Evolutionary conservation across 2,888 invertebrate species (phyloP).

Genomic region (Amorpha juglandis): DNA sequence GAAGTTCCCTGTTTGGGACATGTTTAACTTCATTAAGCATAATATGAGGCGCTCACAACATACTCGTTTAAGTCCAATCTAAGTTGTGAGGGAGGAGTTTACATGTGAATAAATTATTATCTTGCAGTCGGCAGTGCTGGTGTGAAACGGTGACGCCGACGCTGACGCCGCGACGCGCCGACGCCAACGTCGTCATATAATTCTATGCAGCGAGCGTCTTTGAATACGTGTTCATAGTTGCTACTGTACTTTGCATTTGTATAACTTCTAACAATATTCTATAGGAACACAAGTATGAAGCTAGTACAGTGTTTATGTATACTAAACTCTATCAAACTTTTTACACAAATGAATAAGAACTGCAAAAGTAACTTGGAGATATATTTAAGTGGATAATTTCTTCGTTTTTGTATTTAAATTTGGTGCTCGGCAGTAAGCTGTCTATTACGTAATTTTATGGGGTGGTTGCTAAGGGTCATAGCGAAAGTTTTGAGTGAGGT

Average conservation of each 20-base stretch:
- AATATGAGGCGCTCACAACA: slow-evolving; percentile 74
- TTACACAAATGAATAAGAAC: background rate
- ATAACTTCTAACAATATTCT: slow-evolving; percentile 1
- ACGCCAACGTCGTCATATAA: slow-evolving; percentile 30
- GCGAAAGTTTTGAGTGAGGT: slow-evolving; percentile 25
- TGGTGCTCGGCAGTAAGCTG: slow-evolving; percentile 11
- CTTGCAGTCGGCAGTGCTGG: slow-evolving; percentile 67
- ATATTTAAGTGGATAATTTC: background rate
- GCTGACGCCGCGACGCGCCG: slow-evolving; percentile 27
- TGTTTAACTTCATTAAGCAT: slow-evolving; percentile 83
- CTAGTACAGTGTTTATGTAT: too few relatives aligned
- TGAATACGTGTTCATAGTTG: slow-evolving; percentile 42
- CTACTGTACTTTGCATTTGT: slow-evolving; percentile 34
- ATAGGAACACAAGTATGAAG: background rate
- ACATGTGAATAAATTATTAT: slow-evolving; percentile 83
- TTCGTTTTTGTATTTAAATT: background rate
- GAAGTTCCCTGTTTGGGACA: slow-evolving; percentile 69
- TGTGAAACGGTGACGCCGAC: slow-evolving; percentile 42
- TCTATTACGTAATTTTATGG: slow-evolving; percentile 20
- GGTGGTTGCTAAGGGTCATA: slow-evolving; percentile 19
- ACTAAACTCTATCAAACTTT: background rate
- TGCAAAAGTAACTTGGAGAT: background rate
- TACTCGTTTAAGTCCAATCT: slow-evolving; percentile 84
- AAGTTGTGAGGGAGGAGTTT: slow-evolving; percentile 78
- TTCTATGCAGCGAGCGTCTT: slow-evolving; percentile 48